phyloP scores from a whole-genome alignment of 2,113 vertebrate species.

The Aleadryas rufinucha region DNA sequence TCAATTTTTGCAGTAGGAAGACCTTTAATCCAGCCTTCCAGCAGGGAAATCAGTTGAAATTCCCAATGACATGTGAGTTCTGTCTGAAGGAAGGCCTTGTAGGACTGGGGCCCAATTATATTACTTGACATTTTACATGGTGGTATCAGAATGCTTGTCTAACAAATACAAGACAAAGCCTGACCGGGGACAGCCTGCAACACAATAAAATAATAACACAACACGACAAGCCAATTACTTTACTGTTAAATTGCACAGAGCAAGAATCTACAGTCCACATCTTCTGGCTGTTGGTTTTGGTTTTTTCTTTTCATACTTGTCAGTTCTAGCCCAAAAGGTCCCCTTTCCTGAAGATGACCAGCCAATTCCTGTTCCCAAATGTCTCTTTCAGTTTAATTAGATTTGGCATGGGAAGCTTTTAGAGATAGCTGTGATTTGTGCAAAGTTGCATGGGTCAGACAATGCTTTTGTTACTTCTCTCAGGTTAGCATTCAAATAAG shows the following conservation, averaged over 20 bases:
- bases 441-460: constrained; percentile 2
- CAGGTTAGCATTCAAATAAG: constrained; percentile 12
- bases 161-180: constrained; percentile 45
- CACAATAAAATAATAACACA: constrained; percentile 19
- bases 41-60: constrained; percentile 49
- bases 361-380: neutral
- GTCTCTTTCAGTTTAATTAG: constrained; percentile 33
- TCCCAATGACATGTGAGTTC: constrained; percentile 31
- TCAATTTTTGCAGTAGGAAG: constrained; percentile 45
- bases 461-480: neutral
- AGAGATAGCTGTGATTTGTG: constrained; percentile 23
- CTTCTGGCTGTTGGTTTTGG: neutral
- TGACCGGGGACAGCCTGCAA: constrained; percentile 22
- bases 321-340: neutral
- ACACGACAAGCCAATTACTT: neutral
- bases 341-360: neutral
- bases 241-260: neutral
- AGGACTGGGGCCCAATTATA: constrained; percentile 46
- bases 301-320: neutral
- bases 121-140: constrained; percentile 56
- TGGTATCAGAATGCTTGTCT: constrained; percentile 44
- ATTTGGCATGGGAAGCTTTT: constrained; percentile 47
- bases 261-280: neutral
- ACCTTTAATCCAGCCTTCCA: constrained; percentile 53
- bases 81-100: constrained; percentile 26